Percentiles rank a stretch among this genome's conserved stretches.
These are phyloP conservation scores for Drosophila longiperda DNA, from an alignment of 2,888 invertebrate species.

Conservation along the genomic window DNA sequence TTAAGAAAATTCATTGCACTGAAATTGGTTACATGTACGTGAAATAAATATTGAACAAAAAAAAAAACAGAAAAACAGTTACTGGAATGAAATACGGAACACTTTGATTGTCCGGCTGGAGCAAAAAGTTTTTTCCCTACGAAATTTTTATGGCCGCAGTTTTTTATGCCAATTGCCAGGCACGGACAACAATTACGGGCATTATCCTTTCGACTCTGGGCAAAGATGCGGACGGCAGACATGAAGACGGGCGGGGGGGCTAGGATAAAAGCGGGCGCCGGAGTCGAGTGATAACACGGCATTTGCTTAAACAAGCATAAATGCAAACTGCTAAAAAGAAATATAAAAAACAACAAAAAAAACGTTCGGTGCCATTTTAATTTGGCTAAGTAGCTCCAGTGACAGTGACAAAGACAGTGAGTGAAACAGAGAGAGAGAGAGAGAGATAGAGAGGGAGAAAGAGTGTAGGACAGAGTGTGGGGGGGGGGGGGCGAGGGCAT, in stretches of 20 bases:
- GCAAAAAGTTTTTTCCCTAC: background rate
- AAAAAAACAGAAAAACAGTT: background rate
- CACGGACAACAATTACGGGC: constrained; percentile 76
- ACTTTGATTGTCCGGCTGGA: background rate
- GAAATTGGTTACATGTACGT: background rate
- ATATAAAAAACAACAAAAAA: constrained; percentile 19
- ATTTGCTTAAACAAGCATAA: constrained; percentile 76
- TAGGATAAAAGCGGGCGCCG: constrained; percentile 11
- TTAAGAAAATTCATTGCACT: background rate
- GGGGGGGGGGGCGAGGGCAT: background rate
- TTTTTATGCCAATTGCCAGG: constrained; percentile 48
- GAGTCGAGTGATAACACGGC: constrained; percentile 71
- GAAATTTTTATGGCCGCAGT: background rate
- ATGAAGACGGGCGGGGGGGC: background rate
- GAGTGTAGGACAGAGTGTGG: background rate
- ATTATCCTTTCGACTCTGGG: constrained; percentile 66
- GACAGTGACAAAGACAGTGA: constrained; percentile 46
- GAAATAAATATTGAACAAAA: background rate
- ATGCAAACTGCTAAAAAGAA: constrained; percentile 58
- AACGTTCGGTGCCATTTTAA: constrained; percentile 63
- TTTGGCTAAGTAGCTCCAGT: constrained; percentile 77
- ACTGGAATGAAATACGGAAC: background rate
- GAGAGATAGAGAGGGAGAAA: background rate
- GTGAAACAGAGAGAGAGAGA: background rate
- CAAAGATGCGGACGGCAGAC: constrained; percentile 23